Evolutionary conservation across 2,113 vertebrate genomes (phyloP).

Genomic region (Agelaius tricolor): DNA sequence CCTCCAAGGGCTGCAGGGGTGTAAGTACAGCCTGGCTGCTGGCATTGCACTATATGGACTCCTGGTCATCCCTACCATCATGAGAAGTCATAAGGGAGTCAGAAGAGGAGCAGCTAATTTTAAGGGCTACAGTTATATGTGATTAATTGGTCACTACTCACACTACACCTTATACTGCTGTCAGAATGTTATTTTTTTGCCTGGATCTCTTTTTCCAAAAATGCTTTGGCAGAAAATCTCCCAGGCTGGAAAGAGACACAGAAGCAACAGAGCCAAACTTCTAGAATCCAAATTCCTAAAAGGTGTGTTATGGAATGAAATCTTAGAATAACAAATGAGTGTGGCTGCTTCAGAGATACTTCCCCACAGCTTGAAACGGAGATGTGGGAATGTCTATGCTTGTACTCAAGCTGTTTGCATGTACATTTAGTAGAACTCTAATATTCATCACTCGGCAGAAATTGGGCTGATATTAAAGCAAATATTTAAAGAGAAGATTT

Average conservation of each 20-base stretch:
- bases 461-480: conserved; percentile 55
- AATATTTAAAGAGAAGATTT: conserved; percentile 56
- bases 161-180: background rate
- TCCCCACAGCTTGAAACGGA: conserved; percentile 43
- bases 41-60: background rate
- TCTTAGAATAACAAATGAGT: conserved; percentile 20
- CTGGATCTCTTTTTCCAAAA: background rate
- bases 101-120: background rate
- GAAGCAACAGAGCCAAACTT: background rate
- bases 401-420: conserved; percentile 67
- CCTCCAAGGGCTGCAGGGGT: background rate
- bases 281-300: conserved; percentile 46
- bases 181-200: background rate
- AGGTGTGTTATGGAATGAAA: conserved; percentile 58
- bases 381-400: conserved; percentile 41
- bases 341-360: conserved; percentile 31
- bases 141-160: background rate
- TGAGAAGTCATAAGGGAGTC: background rate
- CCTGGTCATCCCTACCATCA: background rate
- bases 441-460: conserved; percentile 63
- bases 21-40: background rate
- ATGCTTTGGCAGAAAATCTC: background rate
- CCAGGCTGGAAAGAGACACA: background rate
- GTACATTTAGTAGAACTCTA: conserved; percentile 48
- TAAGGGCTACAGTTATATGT: background rate